Percentiles rank a stretch among this genome's conserved stretches.
phyloP scores from a whole-genome alignment of 2,797 vertebrate species.

The Acropternis orthonyx region DNA sequence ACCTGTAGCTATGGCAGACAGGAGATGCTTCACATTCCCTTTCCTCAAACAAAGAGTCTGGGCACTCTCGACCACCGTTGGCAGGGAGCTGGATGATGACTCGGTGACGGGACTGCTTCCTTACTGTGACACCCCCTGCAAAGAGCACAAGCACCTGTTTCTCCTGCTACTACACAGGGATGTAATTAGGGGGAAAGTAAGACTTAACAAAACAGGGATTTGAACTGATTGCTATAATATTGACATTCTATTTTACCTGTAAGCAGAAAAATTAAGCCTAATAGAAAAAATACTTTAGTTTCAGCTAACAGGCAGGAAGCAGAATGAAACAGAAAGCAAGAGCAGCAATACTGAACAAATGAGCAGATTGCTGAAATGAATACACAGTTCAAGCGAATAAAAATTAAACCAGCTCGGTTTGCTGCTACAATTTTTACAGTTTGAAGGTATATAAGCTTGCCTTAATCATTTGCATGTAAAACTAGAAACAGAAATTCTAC shows the following conservation, averaged over 20 bases:
- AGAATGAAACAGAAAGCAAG: background rate
- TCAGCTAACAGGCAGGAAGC: background rate
- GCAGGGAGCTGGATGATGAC: constrained; percentile 89
- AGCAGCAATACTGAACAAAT: background rate
- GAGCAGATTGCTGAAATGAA: background rate
- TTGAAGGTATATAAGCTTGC: background rate
- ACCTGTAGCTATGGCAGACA: constrained; percentile 91
- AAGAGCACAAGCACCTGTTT: constrained; percentile 22
- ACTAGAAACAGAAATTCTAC: constrained; percentile 3
- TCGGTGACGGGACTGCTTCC: constrained; percentile 86
- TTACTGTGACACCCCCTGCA: constrained; percentile 66
- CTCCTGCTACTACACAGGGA: background rate
- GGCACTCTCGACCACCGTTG: constrained; percentile 92
- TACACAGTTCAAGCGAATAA: background rate
- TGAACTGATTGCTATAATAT: background rate
- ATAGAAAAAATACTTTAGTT: background rate
- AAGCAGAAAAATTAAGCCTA: background rate
- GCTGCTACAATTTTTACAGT: background rate
- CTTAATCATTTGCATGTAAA: background rate
- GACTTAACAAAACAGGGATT: background rate
- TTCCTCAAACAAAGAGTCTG: constrained; percentile 89
- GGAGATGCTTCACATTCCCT: constrained; percentile 83
- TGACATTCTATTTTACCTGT: background rate
- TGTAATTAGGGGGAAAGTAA: background rate
- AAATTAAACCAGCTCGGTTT: background rate